A percentile compares a stretch with the other conserved stretches of the same genome.
Evolutionary conservation across 2,113 vertebrate species (phyloP).

Genomic region (Mobula birostris): DNA sequence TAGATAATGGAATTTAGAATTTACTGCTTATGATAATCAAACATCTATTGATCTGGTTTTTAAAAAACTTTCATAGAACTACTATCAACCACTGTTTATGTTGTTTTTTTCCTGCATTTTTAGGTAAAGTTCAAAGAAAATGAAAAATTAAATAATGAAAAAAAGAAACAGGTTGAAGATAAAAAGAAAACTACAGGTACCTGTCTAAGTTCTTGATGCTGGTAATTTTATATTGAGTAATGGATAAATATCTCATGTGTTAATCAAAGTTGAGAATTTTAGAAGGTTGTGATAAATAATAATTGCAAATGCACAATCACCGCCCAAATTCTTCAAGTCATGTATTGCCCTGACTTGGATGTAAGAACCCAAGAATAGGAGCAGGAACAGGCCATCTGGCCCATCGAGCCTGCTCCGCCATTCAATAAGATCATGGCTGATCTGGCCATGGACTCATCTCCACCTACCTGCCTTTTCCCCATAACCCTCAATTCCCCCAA

Average conservation of each 20-base stretch:
- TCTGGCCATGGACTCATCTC: no score
- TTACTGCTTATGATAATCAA: not conserved
- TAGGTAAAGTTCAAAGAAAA: conserved; percentile 75
- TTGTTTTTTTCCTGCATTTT: conserved; percentile 10
- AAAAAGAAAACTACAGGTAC: conserved; percentile 72
- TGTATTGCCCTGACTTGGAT: not conserved
- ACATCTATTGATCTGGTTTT: not conserved
- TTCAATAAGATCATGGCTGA: no score
- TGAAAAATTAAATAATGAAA: conserved; percentile 53
- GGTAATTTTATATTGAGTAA: not conserved
- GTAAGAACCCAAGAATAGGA: not conserved
- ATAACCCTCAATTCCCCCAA: no score
- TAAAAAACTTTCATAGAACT: no score
- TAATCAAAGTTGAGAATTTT: not conserved
- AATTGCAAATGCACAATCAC: not conserved
- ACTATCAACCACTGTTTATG: not conserved
- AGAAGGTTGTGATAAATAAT: not conserved
- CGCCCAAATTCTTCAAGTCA: not conserved
- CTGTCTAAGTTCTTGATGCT: not conserved
- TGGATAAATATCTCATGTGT: not conserved
- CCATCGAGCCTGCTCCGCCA: no score
- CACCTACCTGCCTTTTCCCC: no score
- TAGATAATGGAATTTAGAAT: not conserved
- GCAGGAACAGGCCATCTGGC: no score
- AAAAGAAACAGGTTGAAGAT: conserved; percentile 59